Percentiles rank a stretch among this genome's conserved stretches.
These are phyloP conservation scores for Tiphia femorata DNA, from an alignment of 2,888 invertebrate genomes.

Conservation along the genomic window DNA sequence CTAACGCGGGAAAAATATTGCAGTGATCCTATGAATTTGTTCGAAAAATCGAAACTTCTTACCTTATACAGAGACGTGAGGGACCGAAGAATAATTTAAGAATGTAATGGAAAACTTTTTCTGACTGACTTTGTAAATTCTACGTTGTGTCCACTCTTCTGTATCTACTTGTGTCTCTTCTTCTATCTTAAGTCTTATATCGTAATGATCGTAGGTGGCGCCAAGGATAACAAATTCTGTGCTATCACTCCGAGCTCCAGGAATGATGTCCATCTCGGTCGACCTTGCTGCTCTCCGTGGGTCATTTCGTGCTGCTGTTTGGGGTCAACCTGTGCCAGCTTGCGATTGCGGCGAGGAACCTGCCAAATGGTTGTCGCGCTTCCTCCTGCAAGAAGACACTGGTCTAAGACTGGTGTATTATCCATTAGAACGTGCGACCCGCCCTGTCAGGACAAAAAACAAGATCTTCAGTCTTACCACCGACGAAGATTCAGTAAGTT, in stretches of 20 bases:
- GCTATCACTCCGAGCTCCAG: slow-evolving; percentile 72
- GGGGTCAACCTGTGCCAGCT: slow-evolving; percentile 73
- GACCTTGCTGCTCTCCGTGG: slow-evolving; percentile 69
- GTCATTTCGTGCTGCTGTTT: slow-evolving; percentile 71
- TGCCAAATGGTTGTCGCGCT: slow-evolving; percentile 80
- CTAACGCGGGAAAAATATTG: too few relatives aligned
- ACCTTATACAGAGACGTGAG: too few relatives aligned
- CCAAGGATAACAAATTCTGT: slow-evolving; percentile 71
- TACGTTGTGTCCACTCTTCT: not conserved
- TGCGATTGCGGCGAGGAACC: slow-evolving; percentile 81
- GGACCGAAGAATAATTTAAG: too few relatives aligned
- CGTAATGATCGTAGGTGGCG: slow-evolving; percentile 59
- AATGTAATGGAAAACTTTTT: too few relatives aligned
- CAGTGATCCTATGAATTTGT: too few relatives aligned
- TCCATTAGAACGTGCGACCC: slow-evolving; percentile 68
- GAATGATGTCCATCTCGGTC: slow-evolving; percentile 72
- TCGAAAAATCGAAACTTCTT: too few relatives aligned
- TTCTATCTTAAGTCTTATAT: not conserved
- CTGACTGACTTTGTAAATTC: not conserved
- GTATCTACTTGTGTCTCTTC: not conserved
- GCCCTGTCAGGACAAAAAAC: slow-evolving; percentile 55
- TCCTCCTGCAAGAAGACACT: slow-evolving; percentile 70
- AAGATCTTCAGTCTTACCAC: slow-evolving; percentile 55
- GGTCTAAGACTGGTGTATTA: slow-evolving; percentile 75
- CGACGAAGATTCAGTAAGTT: slow-evolving; percentile 53